Conservation (phyloP, 2,888 invertebrate genomes). For the Tillus elongatus region DNA sequence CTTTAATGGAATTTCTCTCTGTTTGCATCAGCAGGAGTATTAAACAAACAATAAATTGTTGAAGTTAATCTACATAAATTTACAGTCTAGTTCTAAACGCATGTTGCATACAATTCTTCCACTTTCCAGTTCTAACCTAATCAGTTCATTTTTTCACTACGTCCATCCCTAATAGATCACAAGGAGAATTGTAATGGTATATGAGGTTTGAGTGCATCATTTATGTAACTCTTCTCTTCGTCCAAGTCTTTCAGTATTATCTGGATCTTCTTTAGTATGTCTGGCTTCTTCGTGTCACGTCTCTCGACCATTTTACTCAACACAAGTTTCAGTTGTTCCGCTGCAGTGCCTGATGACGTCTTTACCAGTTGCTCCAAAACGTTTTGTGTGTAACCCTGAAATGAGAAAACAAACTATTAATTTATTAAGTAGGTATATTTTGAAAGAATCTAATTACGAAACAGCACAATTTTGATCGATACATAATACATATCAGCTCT, state of each 20-base stretch:
- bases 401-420: constrained; percentile 12
- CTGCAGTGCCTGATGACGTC: constrained; percentile 49
- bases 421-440: too few relatives aligned
- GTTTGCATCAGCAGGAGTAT: too few relatives aligned
- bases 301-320: constrained; percentile 50
- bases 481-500: too few relatives aligned
- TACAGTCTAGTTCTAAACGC: too few relatives aligned
- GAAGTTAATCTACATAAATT: too few relatives aligned
- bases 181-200: constrained; percentile 45
- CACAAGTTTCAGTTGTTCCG: constrained; percentile 49
- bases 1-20: too few relatives aligned
- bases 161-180: constrained; percentile 20
- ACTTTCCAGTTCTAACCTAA: too few relatives aligned
- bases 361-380: constrained; percentile 48
- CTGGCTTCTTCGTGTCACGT: constrained; percentile 50
- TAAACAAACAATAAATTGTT: too few relatives aligned
- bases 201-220: constrained; percentile 49
- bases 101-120: too few relatives aligned
- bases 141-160: too few relatives aligned
- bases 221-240: constrained; percentile 49
- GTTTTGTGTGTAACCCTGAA: constrained; percentile 53
- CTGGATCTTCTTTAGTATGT: constrained; percentile 49
- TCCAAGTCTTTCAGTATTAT: constrained; percentile 49
- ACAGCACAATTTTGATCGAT: too few relatives aligned
- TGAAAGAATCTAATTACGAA: too few relatives aligned